Evolutionary conservation across 2,113 vertebrate genomes (phyloP).

Genomic region (Pyrgilauda ruficollis): DNA sequence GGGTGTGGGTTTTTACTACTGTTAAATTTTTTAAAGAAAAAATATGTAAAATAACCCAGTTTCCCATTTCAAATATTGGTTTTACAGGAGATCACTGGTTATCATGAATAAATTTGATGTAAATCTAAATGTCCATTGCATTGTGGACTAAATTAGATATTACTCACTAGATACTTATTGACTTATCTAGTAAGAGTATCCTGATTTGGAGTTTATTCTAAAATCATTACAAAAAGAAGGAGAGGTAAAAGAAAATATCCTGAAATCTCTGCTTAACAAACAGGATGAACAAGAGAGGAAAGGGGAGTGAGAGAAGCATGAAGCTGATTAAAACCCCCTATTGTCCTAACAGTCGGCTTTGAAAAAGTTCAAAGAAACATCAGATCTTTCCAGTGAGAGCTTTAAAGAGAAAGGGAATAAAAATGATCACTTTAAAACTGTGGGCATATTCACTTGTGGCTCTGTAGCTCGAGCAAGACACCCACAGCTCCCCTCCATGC

Average conservation of each 20-base stretch:
- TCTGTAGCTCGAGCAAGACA: slow-evolving; percentile 11
- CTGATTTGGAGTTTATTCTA: background rate
- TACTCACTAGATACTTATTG: background rate
- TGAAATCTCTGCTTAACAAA: background rate
- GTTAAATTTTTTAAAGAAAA: background rate
- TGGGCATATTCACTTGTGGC: background rate
- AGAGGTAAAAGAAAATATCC: background rate
- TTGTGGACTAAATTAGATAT: background rate
- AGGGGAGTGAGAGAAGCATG: background rate
- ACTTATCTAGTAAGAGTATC: background rate
- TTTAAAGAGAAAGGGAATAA: background rate
- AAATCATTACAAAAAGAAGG: background rate
- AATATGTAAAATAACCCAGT: background rate
- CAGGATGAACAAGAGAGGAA: background rate
- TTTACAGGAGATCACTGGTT: slow-evolving; percentile 9
- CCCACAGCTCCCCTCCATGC: background rate
- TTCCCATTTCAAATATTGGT: background rate
- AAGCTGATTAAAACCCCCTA: slow-evolving; percentile 1
- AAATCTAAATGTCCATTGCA: background rate
- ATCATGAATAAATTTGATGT: slow-evolving; percentile 1
- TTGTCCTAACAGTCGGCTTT: background rate
- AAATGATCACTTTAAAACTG: slow-evolving; percentile 15
- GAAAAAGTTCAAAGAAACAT: background rate
- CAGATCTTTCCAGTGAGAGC: background rate
- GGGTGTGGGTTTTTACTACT: background rate